phyloP scores from a whole-genome alignment of 1,140 invertebrate species.

The Helicoverpa zea region DNA sequence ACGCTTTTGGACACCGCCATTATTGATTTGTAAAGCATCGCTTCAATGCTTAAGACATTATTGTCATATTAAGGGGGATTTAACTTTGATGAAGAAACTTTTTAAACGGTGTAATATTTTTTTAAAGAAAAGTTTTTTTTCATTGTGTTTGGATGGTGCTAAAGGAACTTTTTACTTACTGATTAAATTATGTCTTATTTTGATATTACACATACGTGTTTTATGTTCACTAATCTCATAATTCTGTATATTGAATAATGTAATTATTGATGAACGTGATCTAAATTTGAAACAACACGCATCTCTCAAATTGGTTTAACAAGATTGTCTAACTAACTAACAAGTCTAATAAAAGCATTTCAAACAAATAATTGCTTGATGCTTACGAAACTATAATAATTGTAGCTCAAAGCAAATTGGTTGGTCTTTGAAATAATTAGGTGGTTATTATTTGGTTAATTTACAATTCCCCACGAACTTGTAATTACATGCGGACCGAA shows the following conservation, averaged over 20 bases:
- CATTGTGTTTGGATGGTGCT: no score
- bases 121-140: no score
- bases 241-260: not conserved
- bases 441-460: no score
- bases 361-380: slow-evolving; percentile 38
- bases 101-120: not conserved
- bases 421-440: not conserved
- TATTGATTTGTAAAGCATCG: slow-evolving; percentile 53
- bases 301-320: slow-evolving; percentile 35
- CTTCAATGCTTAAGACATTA: not conserved
- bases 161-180: not conserved
- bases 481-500: no score
- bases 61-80: not conserved
- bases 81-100: not conserved
- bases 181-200: not conserved
- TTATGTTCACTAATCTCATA: not conserved
- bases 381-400: slow-evolving; percentile 28
- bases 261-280: slow-evolving; percentile 18
- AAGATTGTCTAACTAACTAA: slow-evolving; percentile 39
- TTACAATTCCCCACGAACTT: no score
- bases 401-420: not conserved
- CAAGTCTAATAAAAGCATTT: slow-evolving; percentile 45
- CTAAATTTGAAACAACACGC: slow-evolving; percentile 32
- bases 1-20: slow-evolving; percentile 50
- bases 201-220: no score